A percentile compares a stretch with the other conserved stretches of the same genome.
Evolutionary conservation across 2,888 invertebrate species (phyloP).

Genomic region (Polydrusus tereticollis): DNA sequence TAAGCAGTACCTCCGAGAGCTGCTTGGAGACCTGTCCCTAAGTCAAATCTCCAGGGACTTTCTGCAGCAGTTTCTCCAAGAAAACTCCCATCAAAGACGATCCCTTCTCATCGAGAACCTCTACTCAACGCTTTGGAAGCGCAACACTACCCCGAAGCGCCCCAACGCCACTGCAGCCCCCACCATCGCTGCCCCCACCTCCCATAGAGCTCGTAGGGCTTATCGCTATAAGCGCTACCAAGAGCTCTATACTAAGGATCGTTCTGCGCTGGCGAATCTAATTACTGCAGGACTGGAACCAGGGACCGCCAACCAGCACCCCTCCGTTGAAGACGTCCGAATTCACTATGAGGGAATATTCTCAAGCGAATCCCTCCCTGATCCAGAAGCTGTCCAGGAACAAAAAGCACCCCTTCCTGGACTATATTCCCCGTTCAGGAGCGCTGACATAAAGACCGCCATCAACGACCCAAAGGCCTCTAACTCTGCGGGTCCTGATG

Average conservation of each 20-base stretch:
- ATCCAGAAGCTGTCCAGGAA: not conserved
- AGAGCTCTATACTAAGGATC: slow-evolving; percentile 22
- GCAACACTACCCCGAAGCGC: too few species aligned
- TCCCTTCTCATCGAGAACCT: too few species aligned
- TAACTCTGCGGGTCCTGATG: slow-evolving; percentile 41
- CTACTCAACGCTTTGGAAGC: too few species aligned
- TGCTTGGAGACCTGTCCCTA: too few species aligned
- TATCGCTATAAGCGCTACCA: slow-evolving; percentile 15
- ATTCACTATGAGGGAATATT: not conserved
- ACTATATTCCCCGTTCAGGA: not conserved
- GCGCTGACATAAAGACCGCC: not conserved
- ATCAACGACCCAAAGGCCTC: slow-evolving; percentile 17
- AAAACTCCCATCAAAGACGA: too few species aligned
- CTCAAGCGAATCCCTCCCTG: not conserved
- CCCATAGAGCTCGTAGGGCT: too few species aligned
- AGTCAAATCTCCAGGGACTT: too few species aligned
- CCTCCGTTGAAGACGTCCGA: not conserved
- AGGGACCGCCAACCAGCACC: not conserved
- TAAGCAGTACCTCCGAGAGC: too few species aligned
- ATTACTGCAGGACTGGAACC: slow-evolving; percentile 6
- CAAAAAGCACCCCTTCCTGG: not conserved
- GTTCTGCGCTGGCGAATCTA: not conserved
- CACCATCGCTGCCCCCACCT: too few species aligned
- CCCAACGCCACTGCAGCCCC: too few species aligned
- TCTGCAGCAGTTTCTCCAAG: too few species aligned